A percentile compares a stretch with the other conserved stretches of the same genome.
These are phyloP conservation scores for Drepana falcataria DNA, from an alignment of 2,888 invertebrate species.

Conservation along the genomic window DNA sequence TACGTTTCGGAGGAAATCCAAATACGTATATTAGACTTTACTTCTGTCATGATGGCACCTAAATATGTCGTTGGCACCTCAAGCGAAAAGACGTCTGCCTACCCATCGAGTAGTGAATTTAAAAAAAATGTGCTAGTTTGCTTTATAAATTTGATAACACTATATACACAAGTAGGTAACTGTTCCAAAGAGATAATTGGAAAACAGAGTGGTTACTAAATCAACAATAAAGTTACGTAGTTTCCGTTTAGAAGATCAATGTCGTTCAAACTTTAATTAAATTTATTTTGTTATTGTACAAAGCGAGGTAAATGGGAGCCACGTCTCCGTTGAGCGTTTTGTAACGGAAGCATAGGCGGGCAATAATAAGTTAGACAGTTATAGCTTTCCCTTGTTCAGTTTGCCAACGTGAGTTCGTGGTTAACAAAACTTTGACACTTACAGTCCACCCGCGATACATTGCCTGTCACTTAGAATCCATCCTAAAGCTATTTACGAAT, in stretches of 20 bases:
- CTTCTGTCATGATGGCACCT: too few species aligned
- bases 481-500: slow-evolving; percentile 22
- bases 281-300: slow-evolving; percentile 45
- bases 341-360: slow-evolving; percentile 38
- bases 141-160: too few species aligned
- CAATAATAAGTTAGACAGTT: slow-evolving; percentile 66
- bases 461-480: slow-evolving; percentile 34
- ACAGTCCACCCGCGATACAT: slow-evolving; percentile 45
- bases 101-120: too few species aligned
- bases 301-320: slow-evolving; percentile 23
- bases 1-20: too few species aligned
- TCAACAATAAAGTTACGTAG: slow-evolving; percentile 24
- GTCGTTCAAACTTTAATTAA: slow-evolving; percentile 43
- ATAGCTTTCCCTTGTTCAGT: slow-evolving; percentile 48
- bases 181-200: neutral
- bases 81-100: too few species aligned
- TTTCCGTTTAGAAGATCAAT: slow-evolving; percentile 36
- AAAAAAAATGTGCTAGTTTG: too few species aligned
- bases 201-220: slow-evolving; percentile 16
- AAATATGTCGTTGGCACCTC: too few species aligned
- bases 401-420: slow-evolving; percentile 35
- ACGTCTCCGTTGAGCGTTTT: slow-evolving; percentile 25
- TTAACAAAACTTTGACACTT: slow-evolving; percentile 60
- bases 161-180: too few species aligned
- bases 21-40: too few species aligned